These are phyloP conservation scores for Clanis bilineata DNA, from an alignment of 2,888 invertebrate genomes.

Conservation along the genomic window DNA sequence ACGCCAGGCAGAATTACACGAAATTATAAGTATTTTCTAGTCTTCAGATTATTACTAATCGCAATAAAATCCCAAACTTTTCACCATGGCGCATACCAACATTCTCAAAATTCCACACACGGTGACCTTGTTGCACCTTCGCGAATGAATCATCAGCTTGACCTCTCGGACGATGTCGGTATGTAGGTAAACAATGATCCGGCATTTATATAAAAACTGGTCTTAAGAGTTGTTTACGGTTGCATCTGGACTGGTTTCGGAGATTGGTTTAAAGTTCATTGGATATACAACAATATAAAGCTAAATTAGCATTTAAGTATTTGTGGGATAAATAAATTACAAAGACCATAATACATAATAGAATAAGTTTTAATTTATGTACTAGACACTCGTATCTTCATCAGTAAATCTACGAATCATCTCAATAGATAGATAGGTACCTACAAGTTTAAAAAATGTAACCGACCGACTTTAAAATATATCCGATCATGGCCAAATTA, in stretches of 20 bases:
- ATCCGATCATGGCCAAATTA: too few species aligned
- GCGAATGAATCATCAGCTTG: slow-evolving; percentile 4
- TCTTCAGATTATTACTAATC: background rate
- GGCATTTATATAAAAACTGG: background rate
- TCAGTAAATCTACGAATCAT: too few species aligned
- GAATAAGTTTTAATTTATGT: too few species aligned
- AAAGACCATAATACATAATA: too few species aligned
- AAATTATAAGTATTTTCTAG: background rate
- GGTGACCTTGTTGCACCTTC: slow-evolving; percentile 8
- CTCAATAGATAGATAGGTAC: too few species aligned
- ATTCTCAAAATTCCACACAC: background rate
- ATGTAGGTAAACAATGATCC: slow-evolving; percentile 3
- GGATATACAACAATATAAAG: too few species aligned
- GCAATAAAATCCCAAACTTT: background rate
- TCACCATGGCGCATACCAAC: background rate
- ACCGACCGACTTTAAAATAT: too few species aligned
- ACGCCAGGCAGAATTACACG: too few species aligned
- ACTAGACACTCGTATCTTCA: too few species aligned
- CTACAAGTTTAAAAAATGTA: too few species aligned
- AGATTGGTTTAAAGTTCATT: background rate
- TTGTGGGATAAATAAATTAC: too few species aligned
- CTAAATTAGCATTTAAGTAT: too few species aligned
- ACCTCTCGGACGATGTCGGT: background rate
- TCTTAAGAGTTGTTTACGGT: background rate
- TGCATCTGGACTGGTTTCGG: background rate